Evolutionary conservation across 2,797 vertebrate species (phyloP), one percentile per base, ranked within the genome.

Genomic region (Sphaeramia orbicularis): DNA sequence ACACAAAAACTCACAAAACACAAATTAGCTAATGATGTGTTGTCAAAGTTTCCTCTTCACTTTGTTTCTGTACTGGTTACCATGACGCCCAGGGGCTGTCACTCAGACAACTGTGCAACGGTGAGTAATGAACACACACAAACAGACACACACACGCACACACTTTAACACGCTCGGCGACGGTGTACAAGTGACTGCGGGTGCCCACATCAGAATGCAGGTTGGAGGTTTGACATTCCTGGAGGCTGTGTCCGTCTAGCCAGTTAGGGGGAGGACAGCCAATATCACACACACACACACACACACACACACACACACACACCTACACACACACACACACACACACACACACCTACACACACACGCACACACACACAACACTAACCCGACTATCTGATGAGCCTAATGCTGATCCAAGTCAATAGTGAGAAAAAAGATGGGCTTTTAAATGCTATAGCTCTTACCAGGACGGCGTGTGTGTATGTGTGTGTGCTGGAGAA

Each of bases 171-270:
- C 15, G 37, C 74, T 71, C 67, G 95, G 94, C 90, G 52, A 79
- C 57, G 35, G 73, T 78, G 79, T 90, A 76, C 69, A 65, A 84
- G 75, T 66, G 83, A 91, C 89, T 74, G 91, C 86, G 73, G 90
- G 90, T 84, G 87, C 78, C 84, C 86, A 89, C 89, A 92, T 92
- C 91, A 91, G 88, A 91, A 92, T 92, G 89, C 90, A 91, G 87
- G 91, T 89, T 92, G 91, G 91, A 92, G 91, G 83, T 92, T 91
- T 91, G 91, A 92, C 91, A 92, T 92, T 92, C 91, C 91, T 92
- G 89, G 83, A 92, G 91, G 91, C 91, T 89, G 88, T 91, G 91
- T 92, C 87, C 89, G 89, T 92, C 91, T 89, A 91, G 89, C 90
- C 89, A 91, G 90, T 87, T 77, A 89, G 85, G 81, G 78, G 86